Conservation (phyloP, 2,888 invertebrate species). For the Xanthia icteritia region DNA sequence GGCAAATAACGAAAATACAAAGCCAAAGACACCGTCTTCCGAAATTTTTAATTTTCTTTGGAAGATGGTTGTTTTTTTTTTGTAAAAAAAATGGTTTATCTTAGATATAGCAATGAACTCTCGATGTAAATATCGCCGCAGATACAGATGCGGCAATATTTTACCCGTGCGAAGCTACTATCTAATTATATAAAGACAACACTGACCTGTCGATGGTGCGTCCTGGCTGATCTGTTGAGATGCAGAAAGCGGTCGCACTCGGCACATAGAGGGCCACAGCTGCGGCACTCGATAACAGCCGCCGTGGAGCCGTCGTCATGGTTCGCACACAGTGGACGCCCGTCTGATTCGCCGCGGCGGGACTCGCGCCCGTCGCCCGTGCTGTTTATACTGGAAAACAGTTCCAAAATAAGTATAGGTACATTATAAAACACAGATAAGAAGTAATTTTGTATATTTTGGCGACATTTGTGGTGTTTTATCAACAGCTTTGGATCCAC, state of each 20-base stretch:
- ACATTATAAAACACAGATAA: not conserved
- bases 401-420: not conserved
- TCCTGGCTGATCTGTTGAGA: slow-evolving; percentile 95
- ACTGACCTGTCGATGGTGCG: slow-evolving; percentile 94
- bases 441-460: not conserved
- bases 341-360: slow-evolving; percentile 78
- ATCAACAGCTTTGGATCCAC: not conserved
- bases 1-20: no score
- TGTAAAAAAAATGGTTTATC: no score
- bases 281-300: slow-evolving; percentile 97
- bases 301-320: slow-evolving; percentile 98
- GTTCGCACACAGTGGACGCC: slow-evolving; percentile 96
- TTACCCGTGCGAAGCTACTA: no score
- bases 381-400: slow-evolving; percentile 70
- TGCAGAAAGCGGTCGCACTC: slow-evolving; percentile 99
- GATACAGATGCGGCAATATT: no score
- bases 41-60: no score
- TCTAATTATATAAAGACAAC: no score
- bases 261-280: slow-evolving; percentile 97
- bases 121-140: no score
- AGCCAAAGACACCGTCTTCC: no score
- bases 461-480: not conserved
- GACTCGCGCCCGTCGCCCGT: slow-evolving; percentile 73
- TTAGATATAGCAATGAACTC: no score
- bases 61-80: no score